phyloP scores from a whole-genome alignment of 92 coral and sea anemone species.

The Galaxea fascicularis region DNA sequence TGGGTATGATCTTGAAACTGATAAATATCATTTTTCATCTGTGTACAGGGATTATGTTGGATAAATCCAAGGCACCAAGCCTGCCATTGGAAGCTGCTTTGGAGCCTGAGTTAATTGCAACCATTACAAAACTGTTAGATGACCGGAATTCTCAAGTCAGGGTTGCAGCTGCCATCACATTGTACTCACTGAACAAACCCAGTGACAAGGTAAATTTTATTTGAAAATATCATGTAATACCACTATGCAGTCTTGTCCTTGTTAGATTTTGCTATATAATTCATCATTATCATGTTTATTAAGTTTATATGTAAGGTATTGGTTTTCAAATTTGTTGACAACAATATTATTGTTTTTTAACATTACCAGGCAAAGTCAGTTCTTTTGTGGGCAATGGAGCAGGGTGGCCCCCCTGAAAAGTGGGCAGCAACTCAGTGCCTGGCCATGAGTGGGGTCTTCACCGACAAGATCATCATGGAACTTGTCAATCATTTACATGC shows the following conservation, averaged over 20 bases:
- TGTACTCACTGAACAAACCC: constrained; percentile 82
- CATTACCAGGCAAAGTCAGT: constrained; percentile 73
- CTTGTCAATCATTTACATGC: constrained; percentile 86
- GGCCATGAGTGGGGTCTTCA: constrained; percentile 79
- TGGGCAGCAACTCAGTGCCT: constrained; percentile 99
- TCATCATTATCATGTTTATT: too few relatives aligned
- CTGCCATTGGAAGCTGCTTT: constrained; percentile 69
- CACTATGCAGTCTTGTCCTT: too few relatives aligned
- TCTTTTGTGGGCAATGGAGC: constrained; percentile 86
- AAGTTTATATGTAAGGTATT: too few relatives aligned
- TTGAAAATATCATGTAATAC: not conserved
- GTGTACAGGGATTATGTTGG: constrained; percentile 70
- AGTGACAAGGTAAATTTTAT: constrained; percentile 69
- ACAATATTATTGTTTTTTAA: not conserved
- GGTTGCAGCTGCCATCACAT: constrained; percentile 91
- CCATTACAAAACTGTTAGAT: constrained; percentile 74
- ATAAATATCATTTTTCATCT: not conserved
- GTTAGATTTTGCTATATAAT: too few relatives aligned
- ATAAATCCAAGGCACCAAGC: constrained; percentile 67
- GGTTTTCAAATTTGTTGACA: too few relatives aligned
- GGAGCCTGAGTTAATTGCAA: constrained; percentile 88
- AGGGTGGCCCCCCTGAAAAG: constrained; percentile 92
- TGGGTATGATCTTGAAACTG: too few relatives aligned
- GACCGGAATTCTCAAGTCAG: constrained; percentile 90
- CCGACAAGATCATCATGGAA: constrained; percentile 84